Conservation (phyloP, 1,140 invertebrate genomes). For the Chironomus striatipennis region DNA sequence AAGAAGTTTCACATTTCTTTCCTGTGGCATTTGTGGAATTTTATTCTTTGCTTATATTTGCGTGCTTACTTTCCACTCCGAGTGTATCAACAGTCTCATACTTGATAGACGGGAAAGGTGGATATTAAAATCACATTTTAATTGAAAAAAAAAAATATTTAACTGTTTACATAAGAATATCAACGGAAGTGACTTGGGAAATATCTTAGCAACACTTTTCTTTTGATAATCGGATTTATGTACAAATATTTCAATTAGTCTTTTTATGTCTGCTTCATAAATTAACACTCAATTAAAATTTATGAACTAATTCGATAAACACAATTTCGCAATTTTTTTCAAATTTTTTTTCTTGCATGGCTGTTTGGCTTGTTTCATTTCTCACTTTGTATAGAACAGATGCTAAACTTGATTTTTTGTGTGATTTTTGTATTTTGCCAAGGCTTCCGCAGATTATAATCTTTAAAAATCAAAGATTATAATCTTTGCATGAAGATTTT, state of each 20-base stretch:
- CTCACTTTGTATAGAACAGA: not conserved
- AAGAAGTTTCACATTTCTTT: not conserved
- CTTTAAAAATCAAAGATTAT: too few species aligned
- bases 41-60: not conserved
- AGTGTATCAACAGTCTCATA: not conserved
- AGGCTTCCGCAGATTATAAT: too few species aligned
- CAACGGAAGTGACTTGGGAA: too few species aligned
- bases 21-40: not conserved
- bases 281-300: not conserved
- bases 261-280: not conserved
- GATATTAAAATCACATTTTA: not conserved
- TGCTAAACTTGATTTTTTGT: not conserved
- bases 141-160: too few species aligned
- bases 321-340: not conserved
- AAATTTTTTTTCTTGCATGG: not conserved
- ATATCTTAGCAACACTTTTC: too few species aligned
- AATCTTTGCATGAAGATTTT: too few species aligned
- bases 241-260: too few species aligned
- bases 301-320: conserved; percentile 1
- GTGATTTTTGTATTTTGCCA: too few species aligned
- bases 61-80: not conserved
- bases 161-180: too few species aligned
- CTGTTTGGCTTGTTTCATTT: not conserved
- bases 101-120: not conserved
- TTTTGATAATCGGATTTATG: too few species aligned